Base-by-base conservation (phyloP, 1,140 invertebrate genomes). In the Lepidurus packardi region DNA sequence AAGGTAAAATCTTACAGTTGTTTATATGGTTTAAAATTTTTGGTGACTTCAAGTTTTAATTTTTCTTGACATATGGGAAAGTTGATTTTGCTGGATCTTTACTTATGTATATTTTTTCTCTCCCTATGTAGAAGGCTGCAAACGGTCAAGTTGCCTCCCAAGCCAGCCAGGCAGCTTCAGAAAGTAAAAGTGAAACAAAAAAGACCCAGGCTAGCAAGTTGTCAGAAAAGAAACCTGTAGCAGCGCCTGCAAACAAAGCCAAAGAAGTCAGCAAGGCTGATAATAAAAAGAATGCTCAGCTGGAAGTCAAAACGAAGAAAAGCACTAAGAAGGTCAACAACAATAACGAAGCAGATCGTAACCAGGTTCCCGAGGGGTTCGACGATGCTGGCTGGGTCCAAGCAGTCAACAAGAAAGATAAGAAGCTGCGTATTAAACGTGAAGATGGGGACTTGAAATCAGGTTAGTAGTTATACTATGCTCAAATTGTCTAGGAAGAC, bases 371-470 rank as follows among this genome's bases (percentile, higher is more conserved):
- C 21, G 53, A 65, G 21, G 53, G 53, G 53, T 65, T 65, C 21
- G 53, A 65, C 21, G 53, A 65, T 34, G 76, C 25, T 21, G 76
- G 65, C 16, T 77, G 76, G 76, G 76, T 77, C n/a, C 44, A 77
- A 47, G 76, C 44, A 44, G 75, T 76, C 16, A 76, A 47, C 75
- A 76, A 76, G 45, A 76, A 76, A 21, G 76, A 77, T 45, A 77
- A 77, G 76, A 77, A 77, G 43, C 8, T 65, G 13, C 53, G 53
- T 65, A 65, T n/a, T 65, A 65, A 65, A 65, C 53, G 53, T 1
- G 9, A 65, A 65, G 53, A 65, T 11, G 53, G 53, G 6, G 53
- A 65, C 16, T 21, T 16, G 16, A 65, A 65, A 16, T 65, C 53
- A 7, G 53, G 53, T 65, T n/a, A 65, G 53, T 65, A 34, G 34